These are phyloP conservation scores for Lysandra coridon DNA, from an alignment of 2,888 invertebrate species.

Conservation along the genomic window DNA sequence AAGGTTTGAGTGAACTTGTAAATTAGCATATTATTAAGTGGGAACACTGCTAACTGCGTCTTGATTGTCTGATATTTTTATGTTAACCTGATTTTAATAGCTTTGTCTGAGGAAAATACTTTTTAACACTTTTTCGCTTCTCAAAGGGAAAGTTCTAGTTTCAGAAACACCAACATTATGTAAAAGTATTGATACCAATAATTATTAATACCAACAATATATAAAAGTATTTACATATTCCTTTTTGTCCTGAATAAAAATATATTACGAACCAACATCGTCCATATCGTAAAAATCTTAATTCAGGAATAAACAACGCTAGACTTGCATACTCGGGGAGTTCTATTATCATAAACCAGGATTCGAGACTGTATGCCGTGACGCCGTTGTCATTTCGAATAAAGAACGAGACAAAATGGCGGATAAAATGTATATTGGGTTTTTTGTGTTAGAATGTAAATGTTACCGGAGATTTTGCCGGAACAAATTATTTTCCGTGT, in stretches of 20 bases:
- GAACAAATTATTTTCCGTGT: conserved; percentile 21
- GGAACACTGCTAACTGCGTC: neutral
- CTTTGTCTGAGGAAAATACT: neutral
- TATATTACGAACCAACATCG: neutral
- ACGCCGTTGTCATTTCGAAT: conserved; percentile 35
- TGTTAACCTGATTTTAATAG: conserved; percentile 11
- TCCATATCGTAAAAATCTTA: conserved; percentile 15
- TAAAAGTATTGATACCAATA: neutral
- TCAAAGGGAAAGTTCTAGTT: neutral
- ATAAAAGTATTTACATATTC: neutral
- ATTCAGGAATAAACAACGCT: conserved; percentile 21
- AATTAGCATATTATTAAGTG: conserved; percentile 8
- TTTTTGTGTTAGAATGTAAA: conserved; percentile 29
- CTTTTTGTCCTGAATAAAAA: neutral
- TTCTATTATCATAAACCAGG: conserved; percentile 39
- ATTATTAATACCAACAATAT: neutral
- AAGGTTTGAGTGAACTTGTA: neutral
- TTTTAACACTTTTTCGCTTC: neutral
- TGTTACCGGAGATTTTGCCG: conserved; percentile 12
- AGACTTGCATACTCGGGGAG: conserved; percentile 30
- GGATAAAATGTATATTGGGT: conserved; percentile 25
- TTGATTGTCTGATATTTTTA: conserved; percentile 15
- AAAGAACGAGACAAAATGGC: conserved; percentile 31
- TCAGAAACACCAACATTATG: neutral
- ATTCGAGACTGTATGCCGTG: conserved; percentile 36